Conservation (phyloP, 2,797 vertebrate species). For the Tenualosa thibaudeaui region DNA sequence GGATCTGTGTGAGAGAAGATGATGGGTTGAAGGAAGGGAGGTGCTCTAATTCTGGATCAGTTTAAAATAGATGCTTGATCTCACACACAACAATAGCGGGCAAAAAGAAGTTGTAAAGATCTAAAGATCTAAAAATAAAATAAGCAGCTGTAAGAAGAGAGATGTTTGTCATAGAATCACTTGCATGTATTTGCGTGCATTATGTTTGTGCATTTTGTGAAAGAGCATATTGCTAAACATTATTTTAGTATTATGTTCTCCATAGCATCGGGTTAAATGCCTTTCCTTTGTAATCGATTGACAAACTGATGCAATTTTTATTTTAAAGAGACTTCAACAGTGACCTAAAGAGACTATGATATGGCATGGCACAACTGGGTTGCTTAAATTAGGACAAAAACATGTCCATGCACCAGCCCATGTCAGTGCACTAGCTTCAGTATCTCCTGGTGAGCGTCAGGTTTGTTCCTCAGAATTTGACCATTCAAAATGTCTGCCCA, state of each 20-base stretch:
- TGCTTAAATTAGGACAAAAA: too few relatives aligned
- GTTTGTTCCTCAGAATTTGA: too few relatives aligned
- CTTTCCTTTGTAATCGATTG: background rate
- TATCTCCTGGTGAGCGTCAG: too few relatives aligned
- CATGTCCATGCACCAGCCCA: too few relatives aligned
- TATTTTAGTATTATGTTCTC: background rate
- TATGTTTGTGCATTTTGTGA: background rate
- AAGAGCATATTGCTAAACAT: background rate
- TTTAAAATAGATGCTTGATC: background rate
- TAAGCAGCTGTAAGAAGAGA: background rate
- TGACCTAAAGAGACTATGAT: too few relatives aligned
- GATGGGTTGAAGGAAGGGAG: background rate
- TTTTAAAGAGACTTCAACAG: background rate
- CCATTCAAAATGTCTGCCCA: background rate
- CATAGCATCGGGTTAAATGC: background rate
- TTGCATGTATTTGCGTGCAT: background rate
- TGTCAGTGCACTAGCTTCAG: too few relatives aligned
- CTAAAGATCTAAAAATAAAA: background rate
- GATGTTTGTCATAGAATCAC: background rate
- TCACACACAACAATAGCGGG: background rate
- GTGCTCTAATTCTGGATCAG: background rate
- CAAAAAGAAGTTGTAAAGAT: background rate
- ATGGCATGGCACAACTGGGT: too few relatives aligned
- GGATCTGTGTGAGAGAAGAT: background rate
- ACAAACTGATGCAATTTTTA: background rate